phyloP scores from a whole-genome alignment of 2,888 invertebrate genomes.

The Cybosia mesomella region DNA sequence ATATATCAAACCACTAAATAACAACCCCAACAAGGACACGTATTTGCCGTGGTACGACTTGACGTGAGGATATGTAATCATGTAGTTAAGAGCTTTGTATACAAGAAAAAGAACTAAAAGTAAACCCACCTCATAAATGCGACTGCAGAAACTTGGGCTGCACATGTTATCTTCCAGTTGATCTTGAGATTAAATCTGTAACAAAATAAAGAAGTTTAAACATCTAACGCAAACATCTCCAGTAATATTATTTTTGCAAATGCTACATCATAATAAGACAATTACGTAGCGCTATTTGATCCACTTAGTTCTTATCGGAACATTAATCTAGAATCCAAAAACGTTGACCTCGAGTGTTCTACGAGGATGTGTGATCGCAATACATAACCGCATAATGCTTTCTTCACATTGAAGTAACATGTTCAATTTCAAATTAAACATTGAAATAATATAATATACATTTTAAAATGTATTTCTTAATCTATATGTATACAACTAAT shows the following conservation, averaged over 20 bases:
- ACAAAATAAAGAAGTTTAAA: constrained; percentile 45
- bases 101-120: constrained; percentile 24
- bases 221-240: constrained; percentile 42
- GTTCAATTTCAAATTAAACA: neutral
- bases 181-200: constrained; percentile 46
- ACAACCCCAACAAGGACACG: constrained; percentile 16
- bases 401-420: too few relatives aligned
- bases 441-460: neutral
- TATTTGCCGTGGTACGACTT: constrained; percentile 33
- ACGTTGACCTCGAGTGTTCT: constrained; percentile 48
- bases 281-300: constrained; percentile 55
- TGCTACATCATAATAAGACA: constrained; percentile 54
- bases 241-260: constrained; percentile 49
- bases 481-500: too few relatives aligned
- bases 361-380: constrained; percentile 39
- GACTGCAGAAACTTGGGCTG: constrained; percentile 15
- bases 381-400: constrained; percentile 45
- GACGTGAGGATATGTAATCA: constrained; percentile 32
- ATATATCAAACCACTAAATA: constrained; percentile 19
- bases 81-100: neutral
- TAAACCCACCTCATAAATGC: constrained; percentile 29
- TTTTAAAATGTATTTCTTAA: too few relatives aligned
- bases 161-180: constrained; percentile 21
- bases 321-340: constrained; percentile 53
- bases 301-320: constrained; percentile 53